Conservation (phyloP, 2,888 invertebrate species). For the Pollenia labialis region DNA sequence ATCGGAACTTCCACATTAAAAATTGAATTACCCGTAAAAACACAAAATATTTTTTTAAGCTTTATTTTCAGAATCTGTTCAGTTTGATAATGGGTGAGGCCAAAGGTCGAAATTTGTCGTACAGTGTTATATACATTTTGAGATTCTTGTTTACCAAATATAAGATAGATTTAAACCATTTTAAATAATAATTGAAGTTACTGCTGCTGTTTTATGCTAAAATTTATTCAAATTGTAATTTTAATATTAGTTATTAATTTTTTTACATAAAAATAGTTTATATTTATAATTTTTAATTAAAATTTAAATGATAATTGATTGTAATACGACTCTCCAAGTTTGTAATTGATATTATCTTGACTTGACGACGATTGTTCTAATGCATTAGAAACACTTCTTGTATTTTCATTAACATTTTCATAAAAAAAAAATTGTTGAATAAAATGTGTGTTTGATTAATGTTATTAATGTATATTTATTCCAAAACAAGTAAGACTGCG, state of each 20-base stretch:
- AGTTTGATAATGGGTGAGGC: too few relatives aligned
- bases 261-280: not conserved
- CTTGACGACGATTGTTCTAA: not conserved
- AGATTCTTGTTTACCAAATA: too few relatives aligned
- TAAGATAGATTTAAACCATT: too few relatives aligned
- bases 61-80: too few relatives aligned
- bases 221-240: constrained; percentile 1
- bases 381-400: constrained; percentile 44
- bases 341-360: constrained; percentile 16
- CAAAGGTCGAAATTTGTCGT: too few relatives aligned
- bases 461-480: not conserved
- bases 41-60: too few relatives aligned
- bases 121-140: not conserved
- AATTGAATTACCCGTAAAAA: too few relatives aligned
- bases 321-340: not conserved
- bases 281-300: constrained; percentile 11
- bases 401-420: constrained; percentile 22
- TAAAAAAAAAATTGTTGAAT: constrained; percentile 9
- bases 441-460: constrained; percentile 24
- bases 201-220: too few relatives aligned
- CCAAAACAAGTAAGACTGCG: not conserved
- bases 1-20: too few relatives aligned
- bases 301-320: constrained; percentile 22
- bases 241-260: not conserved
- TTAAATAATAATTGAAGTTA: too few relatives aligned